Evolutionary conservation across 1,140 invertebrate genomes (phyloP), one percentile per base, ranked within the genome.

Genomic region (Apis laboriosa): DNA sequence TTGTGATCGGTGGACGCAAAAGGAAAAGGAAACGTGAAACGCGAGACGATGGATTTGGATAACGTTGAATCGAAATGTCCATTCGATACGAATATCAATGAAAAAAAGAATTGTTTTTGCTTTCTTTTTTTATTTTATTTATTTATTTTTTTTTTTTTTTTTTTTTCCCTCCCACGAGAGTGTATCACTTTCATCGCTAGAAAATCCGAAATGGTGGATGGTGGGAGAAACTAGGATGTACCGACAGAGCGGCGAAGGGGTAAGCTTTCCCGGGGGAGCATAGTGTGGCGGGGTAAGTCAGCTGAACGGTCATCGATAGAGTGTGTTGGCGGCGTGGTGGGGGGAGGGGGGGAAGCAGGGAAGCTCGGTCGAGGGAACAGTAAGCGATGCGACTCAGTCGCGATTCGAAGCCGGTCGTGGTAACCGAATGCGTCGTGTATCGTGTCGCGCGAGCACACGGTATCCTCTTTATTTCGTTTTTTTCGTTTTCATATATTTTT

Each of bases 381-480:
- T 77, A 67, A 63, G 80, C 81, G 73, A 70, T 84, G 77, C 51
- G 83, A 64, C 76, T 84, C 88, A 91, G 90, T 90, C 83, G 86
- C 87, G 87, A 91, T 85, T 91, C 73, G 88, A 88, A 89, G 87
- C 86, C 88, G 91, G 88, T 60, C 83, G 83, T 77, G 89, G 89
- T 56, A 86, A 86, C 64, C 61, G 4, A 13, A n/a, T 61, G 53
- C 67, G 15, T 21, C 3, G 43, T 21, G 60, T 63, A 15, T 28
- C 60, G 80, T 60, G 67, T 68, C 12, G 34, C 66, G n/a, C 9
- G 34, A 61, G n/a, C 71, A 55, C 63, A 53, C 3, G 73, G 68
- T 77, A 60, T 15, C 51, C 13, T 11, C 24, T 55, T 77, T 61
- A 60, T 66, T 66, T 73, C 61, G 60, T 63, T 61, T 58, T 56